Evolutionary conservation across 2,797 vertebrate species (phyloP), one percentile per base, ranked within the genome.

Genomic region (Siniperca undulata): DNA sequence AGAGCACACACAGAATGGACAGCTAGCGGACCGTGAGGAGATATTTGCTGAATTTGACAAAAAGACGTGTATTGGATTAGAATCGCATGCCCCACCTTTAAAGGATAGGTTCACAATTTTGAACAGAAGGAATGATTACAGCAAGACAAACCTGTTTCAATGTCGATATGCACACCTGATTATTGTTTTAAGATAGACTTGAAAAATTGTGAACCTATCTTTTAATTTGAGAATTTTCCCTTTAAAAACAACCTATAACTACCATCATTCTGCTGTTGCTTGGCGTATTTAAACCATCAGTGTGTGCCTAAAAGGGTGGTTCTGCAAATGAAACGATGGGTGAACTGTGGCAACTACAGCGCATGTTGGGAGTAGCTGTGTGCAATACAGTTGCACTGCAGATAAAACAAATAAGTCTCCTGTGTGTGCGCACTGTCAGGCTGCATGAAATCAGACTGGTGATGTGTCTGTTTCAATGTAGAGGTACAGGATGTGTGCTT

Each of bases 401-500:
- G 8, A 27, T 1, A 67, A 12, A 65, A 59, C 7, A 58, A 50
- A 16, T 19, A 16, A 3, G 1, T 34, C 7, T 59, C 11, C 16
- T 46, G 50, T 68, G 44, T 72, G 50, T 68, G 44, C 68, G 42
- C 9, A 70, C 46, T 48, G 24, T 71, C 17, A 34, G 9, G 24
- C 14, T 42, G 20, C 17, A 50, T 19, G 11, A 30, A 17, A 76
- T 38, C 20, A 58, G 46, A 53, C 0, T 0, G 5, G 27, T 46
- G 20, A 50, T 17, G 0, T 22, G 17, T 60, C 5, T 27, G 11
- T 48, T 70, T 22, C 24, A 38, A 56, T 19, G 30, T 17, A 30
- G 3, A 46, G 8, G 40, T 14, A 19, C 12, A 24, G n/a, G 13
- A 38, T 4, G 27, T 60, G 62, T 79, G 94, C 98, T 99, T 96